Evolutionary conservation across 2,113 vertebrate genomes (phyloP), one percentile per base, ranked within the genome.

Genomic region (Mesitornis unicolor): DNA sequence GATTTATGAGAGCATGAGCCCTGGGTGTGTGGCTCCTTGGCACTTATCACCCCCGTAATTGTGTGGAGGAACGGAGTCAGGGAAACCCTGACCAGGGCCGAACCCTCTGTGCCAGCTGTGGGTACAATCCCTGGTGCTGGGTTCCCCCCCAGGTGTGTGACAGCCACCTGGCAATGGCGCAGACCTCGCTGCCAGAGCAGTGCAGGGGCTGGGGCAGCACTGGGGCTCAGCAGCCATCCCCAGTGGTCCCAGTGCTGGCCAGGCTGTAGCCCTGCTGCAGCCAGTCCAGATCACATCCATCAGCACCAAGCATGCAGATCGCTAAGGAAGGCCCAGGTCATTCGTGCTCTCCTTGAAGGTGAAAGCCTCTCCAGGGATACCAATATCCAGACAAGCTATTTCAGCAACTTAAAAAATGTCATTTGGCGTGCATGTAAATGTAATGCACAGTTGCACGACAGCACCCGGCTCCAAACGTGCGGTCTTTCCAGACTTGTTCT

Each of bases 241-340:
- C 40, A 11, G 70, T 3, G 20, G 59, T 10, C 53, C 53, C 20
- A 8, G n/a, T 12, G 43, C 73, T 13, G 19, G 33, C 53, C 1
- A 4, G 38, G 54, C 28, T 43, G 36, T 26, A 16, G 40, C 13
- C 11, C 18, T 38, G 47, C 76, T 56, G 65, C 12, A 25, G 38
- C 57, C 54, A n/a, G 70, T 4, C 10, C 6, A 20, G 80, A 56
- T 76, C 31, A 1, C 57, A 7, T 1, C 0, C 2, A 7, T 38
- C 2, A 1, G n/a, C 56, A 16, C 16, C 1, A 1, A 38, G 28
- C 6, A 6, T 3, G 4, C 0, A 2, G 25, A 20, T 24, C 2
- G 28, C 67, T 45, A 1, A 42, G 71, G 63, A 26, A n/a, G 18
- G 4, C 14, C 40, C 70, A 43, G 47, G 7, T 16, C 42, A 14